Evolutionary conservation across 2,888 invertebrate species (phyloP), one percentile per base, ranked within the genome.

Genomic region (Orgyia antiqua): DNA sequence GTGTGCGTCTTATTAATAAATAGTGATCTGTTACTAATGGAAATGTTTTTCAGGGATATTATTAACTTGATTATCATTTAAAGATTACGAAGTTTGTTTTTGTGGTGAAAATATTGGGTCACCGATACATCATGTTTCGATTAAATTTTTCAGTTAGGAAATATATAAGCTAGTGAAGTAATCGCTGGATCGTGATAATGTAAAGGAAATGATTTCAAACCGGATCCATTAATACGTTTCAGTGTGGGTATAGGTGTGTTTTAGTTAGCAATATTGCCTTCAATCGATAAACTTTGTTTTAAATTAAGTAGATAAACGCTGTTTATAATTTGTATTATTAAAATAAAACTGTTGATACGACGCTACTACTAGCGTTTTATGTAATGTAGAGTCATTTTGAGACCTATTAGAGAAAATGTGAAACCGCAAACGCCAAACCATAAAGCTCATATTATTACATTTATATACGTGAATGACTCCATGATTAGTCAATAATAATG

Each of bases 1-100:
- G 49, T 48, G 36, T 47, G 51, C 39, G 49, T n/a, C n/a, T n/a
- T 48, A 39, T 51, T 58, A 51, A 51, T 58, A 56, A 45, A n/a
- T n/a, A 39, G 43, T 38, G 29, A 9, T 36, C 24, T 33, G 39
- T 38, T 42, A 30, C 42, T 45, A 51, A 63, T 60, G 60, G 64
- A 59, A 64, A 54, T 52, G 39, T 63, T 67, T 60, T 58, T 65
- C 65, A 68, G 61, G 63, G 61, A 57, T 63, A 42, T 37, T 45
- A 61, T 63, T 54, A 50, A 34, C 41, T 47, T 46, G 49, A 43
- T 47, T 52, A 55, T 55, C 45, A 42, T 26, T 29, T 47, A 38
- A 36, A 36, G 37, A 54, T 52, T 52, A 40, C 45, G 9, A 52
- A 24, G 45, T 27, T 31, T 39, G 39, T 39, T 41, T 46, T 40